Evolutionary conservation across 2,888 invertebrate species (phyloP).

Genomic region (Noctua comes): DNA sequence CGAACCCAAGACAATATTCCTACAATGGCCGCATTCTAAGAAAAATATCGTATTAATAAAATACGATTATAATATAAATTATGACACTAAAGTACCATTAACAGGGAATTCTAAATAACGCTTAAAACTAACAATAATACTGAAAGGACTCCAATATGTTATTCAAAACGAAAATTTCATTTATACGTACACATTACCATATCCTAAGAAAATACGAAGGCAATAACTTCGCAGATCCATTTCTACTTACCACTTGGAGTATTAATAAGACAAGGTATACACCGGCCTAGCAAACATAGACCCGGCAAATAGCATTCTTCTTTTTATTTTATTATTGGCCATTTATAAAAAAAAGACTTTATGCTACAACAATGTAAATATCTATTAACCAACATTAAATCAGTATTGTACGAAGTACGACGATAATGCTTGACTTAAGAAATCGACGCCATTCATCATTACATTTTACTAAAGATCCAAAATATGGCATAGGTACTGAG

Average conservation of each 20-base stretch:
- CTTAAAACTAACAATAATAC: conserved; percentile 50
- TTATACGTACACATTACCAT: conserved; percentile 63
- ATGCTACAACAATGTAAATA: not conserved
- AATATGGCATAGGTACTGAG: not conserved
- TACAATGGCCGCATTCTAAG: not conserved
- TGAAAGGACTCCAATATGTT: conserved; percentile 52
- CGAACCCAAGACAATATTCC: no score
- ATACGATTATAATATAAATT: not conserved
- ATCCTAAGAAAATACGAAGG: conserved; percentile 75
- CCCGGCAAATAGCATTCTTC: not conserved
- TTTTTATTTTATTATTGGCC: not conserved
- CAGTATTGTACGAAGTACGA: not conserved
- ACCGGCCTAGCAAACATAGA: not conserved
- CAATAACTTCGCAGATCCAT: conserved; percentile 69
- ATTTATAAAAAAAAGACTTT: not conserved
- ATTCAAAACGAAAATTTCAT: conserved; percentile 64
- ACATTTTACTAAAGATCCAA: not conserved
- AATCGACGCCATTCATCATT: not conserved
- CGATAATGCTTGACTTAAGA: not conserved
- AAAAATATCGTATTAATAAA: not conserved
- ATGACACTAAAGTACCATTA: not conserved
- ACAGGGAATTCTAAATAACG: not conserved
- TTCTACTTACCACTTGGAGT: conserved; percentile 46
- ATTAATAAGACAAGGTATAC: conserved; percentile 11
- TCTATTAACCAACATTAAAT: not conserved